Evolutionary conservation across 92 coral and sea anemone species (phyloP), one percentile per base, ranked within the genome.

Genomic region (Parazoanthus swiftii): DNA sequence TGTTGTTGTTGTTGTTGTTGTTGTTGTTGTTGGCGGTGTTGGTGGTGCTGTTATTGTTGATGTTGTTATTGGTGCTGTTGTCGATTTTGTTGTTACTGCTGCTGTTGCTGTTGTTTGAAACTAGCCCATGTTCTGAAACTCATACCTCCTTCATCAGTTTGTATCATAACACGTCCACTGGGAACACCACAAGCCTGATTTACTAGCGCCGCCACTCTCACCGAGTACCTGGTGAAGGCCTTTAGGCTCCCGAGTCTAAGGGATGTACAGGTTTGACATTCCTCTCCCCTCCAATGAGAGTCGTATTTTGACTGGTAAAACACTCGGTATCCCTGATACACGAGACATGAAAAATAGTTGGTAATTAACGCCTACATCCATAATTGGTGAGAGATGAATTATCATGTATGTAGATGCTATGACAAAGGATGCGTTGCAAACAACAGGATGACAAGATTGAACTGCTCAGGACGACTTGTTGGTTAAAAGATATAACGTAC

Each of bases 61-160:
- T 48, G 51, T 48, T 48, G 11, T 6, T 48, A 6, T 48, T 48
- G 51, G 1, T 48, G 51, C 1, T 48, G 51, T 6, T 48, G 10
- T 48, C 8, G 11, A 1, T 48, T 8, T 48, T 48, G 51, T 0
- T 48, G 51, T 48, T 48, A 6, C 1, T 48, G 51, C 8, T 48
- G 51, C 11, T 48, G 51, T 48, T 48, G 10, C 11, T 48, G 51
- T 48, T 8, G 51, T 48, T 48, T 10, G 59, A 13, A 54, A 54
- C 59, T 0, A 54, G 16, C 14, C 14, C 3, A 11, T 74, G 11
- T 74, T 2, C n/a, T 74, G 48, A 11, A 33, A 54, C 18, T 36
- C 42, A 15, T 38, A 74, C 79, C 79, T 74, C 79, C 79, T 42
- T 74, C 79, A 33, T 74, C 50, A 74, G 79, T 74, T 74, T 38